Percentiles rank a stretch among this genome's conserved stretches.
Evolutionary conservation across 2,113 vertebrate species (phyloP).

Genomic region (Ptyas mucosa): DNA sequence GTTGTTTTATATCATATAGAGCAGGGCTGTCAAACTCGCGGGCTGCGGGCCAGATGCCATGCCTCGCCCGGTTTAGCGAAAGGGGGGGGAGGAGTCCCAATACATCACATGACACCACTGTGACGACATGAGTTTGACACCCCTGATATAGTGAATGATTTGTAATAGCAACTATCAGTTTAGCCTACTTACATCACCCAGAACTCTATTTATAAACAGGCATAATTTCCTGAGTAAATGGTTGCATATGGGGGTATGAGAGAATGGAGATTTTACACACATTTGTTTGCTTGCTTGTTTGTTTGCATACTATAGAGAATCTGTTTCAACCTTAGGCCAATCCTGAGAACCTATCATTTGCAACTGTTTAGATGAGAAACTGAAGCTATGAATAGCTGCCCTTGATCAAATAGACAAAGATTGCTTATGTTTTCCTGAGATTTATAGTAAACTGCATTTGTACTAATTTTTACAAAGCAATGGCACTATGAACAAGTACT

Average conservation of each 20-base stretch:
- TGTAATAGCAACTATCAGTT: neutral
- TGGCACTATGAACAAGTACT: neutral
- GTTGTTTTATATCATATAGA: neutral
- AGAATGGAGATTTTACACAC: neutral
- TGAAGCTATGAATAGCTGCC: neutral
- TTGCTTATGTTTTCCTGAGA: neutral
- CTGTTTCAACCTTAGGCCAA: neutral
- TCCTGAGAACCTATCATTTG: neutral
- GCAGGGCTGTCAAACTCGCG: too few species aligned
- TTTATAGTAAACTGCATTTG: neutral
- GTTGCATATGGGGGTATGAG: too few species aligned
- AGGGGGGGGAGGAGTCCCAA: too few species aligned
- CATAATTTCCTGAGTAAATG: neutral
- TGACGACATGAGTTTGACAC: too few species aligned
- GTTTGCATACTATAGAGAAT: neutral
- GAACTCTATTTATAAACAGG: neutral
- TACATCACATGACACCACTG: too few species aligned
- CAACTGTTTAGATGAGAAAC: neutral
- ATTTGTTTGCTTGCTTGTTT: neutral
- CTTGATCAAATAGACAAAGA: neutral
- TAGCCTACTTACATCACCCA: neutral
- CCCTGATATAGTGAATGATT: too few species aligned
- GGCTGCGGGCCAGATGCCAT: too few species aligned
- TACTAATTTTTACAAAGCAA: neutral
- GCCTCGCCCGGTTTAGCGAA: too few species aligned